Percentiles rank a stretch among this genome's conserved stretches.
Evolutionary conservation across 1,140 invertebrate genomes (phyloP).

Genomic region (Cryptotermes secundus): DNA sequence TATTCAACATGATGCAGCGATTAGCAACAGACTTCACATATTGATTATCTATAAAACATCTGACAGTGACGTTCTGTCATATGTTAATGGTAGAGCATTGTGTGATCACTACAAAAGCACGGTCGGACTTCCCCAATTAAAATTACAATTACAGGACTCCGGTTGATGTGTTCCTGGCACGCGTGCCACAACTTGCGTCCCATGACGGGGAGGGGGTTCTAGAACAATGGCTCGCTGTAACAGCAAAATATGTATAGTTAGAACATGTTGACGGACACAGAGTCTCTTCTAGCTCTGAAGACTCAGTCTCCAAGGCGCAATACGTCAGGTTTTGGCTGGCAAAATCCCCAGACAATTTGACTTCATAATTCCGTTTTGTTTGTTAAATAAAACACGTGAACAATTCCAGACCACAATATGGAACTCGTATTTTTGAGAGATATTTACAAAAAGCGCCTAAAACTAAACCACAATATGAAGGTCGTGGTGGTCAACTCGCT

Average conservation of each 20-base stretch:
- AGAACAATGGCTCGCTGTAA: not conserved
- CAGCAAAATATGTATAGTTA: not conserved
- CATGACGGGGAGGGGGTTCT: not conserved
- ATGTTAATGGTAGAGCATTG: not conserved
- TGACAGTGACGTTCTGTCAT: not conserved
- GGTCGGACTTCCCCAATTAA: not conserved
- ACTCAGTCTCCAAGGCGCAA: too few species aligned
- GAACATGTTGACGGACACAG: too few species aligned
- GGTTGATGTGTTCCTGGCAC: not conserved
- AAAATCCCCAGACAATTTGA: too few species aligned
- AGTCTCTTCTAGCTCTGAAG: too few species aligned
- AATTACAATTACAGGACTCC: not conserved
- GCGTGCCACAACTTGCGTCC: not conserved
- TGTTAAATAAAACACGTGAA: too few species aligned
- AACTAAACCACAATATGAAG: too few species aligned
- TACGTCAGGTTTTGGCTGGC: too few species aligned
- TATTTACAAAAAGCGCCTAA: too few species aligned
- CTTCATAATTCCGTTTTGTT: too few species aligned
- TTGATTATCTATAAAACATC: not conserved
- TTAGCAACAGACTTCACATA: not conserved
- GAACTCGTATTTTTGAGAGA: too few species aligned
- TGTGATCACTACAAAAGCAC: not conserved
- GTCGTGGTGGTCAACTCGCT: too few species aligned
- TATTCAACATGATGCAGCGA: not conserved
- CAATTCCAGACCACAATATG: too few species aligned